Evolutionary conservation across 2,888 invertebrate species (phyloP).

Genomic region (Polia nebulosa): DNA sequence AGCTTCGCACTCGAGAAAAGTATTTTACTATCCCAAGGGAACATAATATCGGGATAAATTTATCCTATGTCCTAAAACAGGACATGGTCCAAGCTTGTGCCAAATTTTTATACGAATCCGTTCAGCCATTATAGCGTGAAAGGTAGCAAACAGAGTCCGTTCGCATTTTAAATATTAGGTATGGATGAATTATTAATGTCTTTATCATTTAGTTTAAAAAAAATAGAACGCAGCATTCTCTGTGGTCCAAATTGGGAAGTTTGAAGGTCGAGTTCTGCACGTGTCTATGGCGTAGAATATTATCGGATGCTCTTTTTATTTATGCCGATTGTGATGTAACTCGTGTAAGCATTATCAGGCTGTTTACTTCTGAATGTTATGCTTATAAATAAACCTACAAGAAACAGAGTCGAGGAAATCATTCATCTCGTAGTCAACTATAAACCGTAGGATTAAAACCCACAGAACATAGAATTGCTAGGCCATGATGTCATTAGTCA

Average conservation of each 20-base stretch:
- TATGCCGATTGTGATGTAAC: conserved; percentile 29
- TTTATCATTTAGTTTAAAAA: background rate
- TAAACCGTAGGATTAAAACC: too few species aligned
- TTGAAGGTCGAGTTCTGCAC: conserved; percentile 5
- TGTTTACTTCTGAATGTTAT: conserved; percentile 2
- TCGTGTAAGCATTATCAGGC: conserved; percentile 15
- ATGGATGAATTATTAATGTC: too few species aligned
- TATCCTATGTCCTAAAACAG: too few species aligned
- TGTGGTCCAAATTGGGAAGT: background rate
- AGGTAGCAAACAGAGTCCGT: too few species aligned
- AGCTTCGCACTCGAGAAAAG: background rate
- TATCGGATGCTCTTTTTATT: conserved; percentile 30
- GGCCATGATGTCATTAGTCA: too few species aligned
- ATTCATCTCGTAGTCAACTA: too few species aligned
- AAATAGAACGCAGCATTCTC: background rate
- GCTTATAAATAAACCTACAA: background rate
- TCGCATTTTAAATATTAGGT: too few species aligned
- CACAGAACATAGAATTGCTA: too few species aligned
- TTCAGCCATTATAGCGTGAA: too few species aligned
- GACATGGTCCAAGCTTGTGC: too few species aligned
- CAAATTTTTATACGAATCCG: too few species aligned
- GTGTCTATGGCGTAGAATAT: conserved; percentile 13
- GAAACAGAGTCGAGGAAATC: background rate
- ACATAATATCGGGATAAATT: background rate
- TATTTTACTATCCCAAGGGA: background rate